phyloP scores from a whole-genome alignment of 1,140 invertebrate genomes.

The Cotesia vestalis region DNA sequence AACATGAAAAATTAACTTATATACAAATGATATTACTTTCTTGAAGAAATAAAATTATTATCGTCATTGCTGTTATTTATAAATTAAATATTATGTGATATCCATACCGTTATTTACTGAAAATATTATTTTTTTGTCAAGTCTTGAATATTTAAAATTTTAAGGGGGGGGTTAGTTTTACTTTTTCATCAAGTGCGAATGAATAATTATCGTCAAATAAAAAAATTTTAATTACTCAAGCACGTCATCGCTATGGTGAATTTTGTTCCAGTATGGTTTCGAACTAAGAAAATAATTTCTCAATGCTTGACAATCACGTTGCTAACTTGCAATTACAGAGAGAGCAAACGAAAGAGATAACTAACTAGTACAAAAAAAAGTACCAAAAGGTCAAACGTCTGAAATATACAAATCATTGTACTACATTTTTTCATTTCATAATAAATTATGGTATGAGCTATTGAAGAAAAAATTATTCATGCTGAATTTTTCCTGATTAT shows the following conservation, averaged over 20 bases:
- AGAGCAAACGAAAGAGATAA: constrained; percentile 16
- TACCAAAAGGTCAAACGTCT: not conserved
- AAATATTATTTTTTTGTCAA: too few species aligned
- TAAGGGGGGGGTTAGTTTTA: not conserved
- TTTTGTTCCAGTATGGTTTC: constrained; percentile 26
- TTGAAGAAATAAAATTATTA: too few species aligned
- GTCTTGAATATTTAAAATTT: too few species aligned
- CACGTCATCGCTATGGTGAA: constrained; percentile 22
- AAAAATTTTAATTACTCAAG: constrained; percentile 19
- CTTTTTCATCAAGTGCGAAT: not conserved
- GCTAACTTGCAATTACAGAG: constrained; percentile 34
- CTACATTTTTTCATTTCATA: constrained; percentile 17
- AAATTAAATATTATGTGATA: too few species aligned
- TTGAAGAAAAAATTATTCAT: too few species aligned
- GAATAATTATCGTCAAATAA: not conserved
- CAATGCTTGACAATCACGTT: constrained; percentile 30
- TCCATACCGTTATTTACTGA: too few species aligned
- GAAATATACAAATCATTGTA: not conserved
- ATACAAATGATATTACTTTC: too few species aligned
- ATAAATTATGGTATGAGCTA: not conserved
- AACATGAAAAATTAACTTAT: too few species aligned
- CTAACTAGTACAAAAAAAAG: constrained; percentile 6
- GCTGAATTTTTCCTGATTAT: too few species aligned
- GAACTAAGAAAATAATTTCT: constrained; percentile 36
- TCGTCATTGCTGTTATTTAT: too few species aligned